phyloP scores from a whole-genome alignment of 2,888 invertebrate genomes.

The Pyrrhosoma nymphula region DNA sequence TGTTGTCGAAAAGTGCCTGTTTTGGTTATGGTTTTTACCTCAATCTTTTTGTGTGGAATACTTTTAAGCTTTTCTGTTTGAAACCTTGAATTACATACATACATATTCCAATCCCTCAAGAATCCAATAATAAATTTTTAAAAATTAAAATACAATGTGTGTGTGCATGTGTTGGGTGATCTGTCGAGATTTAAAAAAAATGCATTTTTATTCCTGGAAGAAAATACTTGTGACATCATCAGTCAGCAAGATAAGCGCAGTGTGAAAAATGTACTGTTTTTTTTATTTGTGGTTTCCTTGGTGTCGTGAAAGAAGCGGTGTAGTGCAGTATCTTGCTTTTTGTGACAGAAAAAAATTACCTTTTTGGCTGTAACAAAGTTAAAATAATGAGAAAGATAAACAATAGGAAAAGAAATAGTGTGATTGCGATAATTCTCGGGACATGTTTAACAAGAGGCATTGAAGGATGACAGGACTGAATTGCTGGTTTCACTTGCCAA shows the following conservation, averaged over 20 bases:
- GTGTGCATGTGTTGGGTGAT: conserved; percentile 52
- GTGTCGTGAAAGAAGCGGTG: conserved; percentile 64
- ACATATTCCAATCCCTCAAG: not conserved
- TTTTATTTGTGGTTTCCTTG: conserved; percentile 64
- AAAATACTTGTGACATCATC: conserved; percentile 52
- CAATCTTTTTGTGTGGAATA: conserved; percentile 40
- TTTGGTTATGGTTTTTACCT: conserved; percentile 57
- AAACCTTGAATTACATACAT: conserved; percentile 25
- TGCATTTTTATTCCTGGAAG: conserved; percentile 28
- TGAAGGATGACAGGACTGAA: conserved; percentile 1
- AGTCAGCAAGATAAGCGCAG: conserved; percentile 53
- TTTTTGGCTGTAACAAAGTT: conserved; percentile 58
- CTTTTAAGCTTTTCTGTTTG: conserved; percentile 48
- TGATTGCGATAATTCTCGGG: conserved; percentile 35
- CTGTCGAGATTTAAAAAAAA: not conserved
- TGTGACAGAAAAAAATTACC: conserved; percentile 48
- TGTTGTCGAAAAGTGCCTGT: conserved; percentile 68
- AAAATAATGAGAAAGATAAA: not conserved
- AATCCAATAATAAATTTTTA: not conserved
- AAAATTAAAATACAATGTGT: conserved; percentile 21
- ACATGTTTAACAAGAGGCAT: conserved; percentile 29
- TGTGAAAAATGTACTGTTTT: conserved; percentile 27
- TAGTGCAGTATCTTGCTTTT: conserved; percentile 63
- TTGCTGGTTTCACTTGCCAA: conserved; percentile 28
- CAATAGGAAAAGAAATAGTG: conserved; percentile 43